Percentiles rank a stretch among this genome's conserved stretches.
Evolutionary conservation across 2,888 invertebrate genomes (phyloP).

Genomic region (Exephanes ischioxanthus): DNA sequence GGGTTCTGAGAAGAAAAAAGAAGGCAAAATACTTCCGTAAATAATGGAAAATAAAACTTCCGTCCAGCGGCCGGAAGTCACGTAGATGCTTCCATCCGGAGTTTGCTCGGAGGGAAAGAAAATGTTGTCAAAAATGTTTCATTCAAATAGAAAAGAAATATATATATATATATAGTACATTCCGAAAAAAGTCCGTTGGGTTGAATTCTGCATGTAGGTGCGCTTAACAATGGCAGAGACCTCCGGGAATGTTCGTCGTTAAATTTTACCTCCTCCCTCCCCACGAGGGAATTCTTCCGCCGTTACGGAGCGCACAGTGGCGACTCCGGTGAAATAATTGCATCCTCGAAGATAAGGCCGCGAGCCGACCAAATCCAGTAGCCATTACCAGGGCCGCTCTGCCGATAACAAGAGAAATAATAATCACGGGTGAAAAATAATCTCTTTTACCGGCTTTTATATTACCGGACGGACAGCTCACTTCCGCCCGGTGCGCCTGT

Average conservation of each 20-base stretch:
- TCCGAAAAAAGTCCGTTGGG: not conserved
- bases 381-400: not conserved
- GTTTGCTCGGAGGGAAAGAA: not conserved
- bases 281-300: slow-evolving; percentile 22
- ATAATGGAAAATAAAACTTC: not conserved
- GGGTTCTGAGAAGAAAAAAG: not conserved
- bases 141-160: not conserved
- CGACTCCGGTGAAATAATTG: slow-evolving; percentile 43
- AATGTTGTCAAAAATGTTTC: not conserved
- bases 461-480: not conserved
- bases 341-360: slow-evolving; percentile 45
- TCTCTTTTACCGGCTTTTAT: slow-evolving; percentile 13
- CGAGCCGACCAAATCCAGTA: not conserved
- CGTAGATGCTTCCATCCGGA: not conserved
- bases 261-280: slow-evolving; percentile 11
- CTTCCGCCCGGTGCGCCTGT: not conserved
- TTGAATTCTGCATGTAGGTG: not conserved
- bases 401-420: slow-evolving; percentile 19
- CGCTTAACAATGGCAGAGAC: slow-evolving; percentile 12
- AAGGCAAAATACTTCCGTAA: not conserved
- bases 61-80: not conserved
- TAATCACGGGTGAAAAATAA: slow-evolving; percentile 29
- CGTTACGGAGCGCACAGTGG: slow-evolving; percentile 17
- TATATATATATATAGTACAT: not conserved
- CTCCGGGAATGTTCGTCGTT: slow-evolving; percentile 17